Percentiles rank a stretch among this genome's conserved stretches.
These are phyloP conservation scores for Glyphotaelius pellucidus DNA, from an alignment of 2,888 invertebrate species.

Conservation along the genomic window DNA sequence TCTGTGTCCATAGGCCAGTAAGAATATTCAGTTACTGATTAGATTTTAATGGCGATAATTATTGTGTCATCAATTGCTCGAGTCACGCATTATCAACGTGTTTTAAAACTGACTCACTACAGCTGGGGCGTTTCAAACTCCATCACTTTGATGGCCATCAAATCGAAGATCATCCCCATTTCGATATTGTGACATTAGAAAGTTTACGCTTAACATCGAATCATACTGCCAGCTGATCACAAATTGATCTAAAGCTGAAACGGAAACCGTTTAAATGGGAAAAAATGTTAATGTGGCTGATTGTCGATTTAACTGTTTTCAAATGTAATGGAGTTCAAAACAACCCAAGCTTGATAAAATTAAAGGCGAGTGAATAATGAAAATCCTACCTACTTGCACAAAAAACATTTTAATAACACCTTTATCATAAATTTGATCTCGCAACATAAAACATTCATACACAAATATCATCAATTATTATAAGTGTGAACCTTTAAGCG, in stretches of 20 bases:
- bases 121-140: neutral
- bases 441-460: neutral
- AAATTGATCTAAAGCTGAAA: neutral
- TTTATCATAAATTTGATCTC: too few species aligned
- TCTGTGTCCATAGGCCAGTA: neutral
- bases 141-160: neutral
- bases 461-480: neutral
- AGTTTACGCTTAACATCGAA: neutral
- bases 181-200: too few species aligned
- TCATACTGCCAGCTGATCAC: neutral
- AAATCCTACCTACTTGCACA: neutral
- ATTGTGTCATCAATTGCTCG: neutral
- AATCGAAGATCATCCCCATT: too few species aligned
- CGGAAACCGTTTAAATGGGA: neutral
- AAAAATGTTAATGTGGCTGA: too few species aligned
- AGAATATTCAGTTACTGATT: neutral
- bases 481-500: neutral
- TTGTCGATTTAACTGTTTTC: too few species aligned
- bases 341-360: too few species aligned
- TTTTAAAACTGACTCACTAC: too few species aligned
- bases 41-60: neutral
- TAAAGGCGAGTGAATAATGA: neutral
- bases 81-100: neutral
- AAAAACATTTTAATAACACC: neutral
- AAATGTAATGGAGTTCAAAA: too few species aligned